Percentiles rank a stretch among this genome's conserved stretches.
These are phyloP conservation scores for Orthonevra nobilis DNA, from an alignment of 2,888 invertebrate genomes.

Conservation along the genomic window DNA sequence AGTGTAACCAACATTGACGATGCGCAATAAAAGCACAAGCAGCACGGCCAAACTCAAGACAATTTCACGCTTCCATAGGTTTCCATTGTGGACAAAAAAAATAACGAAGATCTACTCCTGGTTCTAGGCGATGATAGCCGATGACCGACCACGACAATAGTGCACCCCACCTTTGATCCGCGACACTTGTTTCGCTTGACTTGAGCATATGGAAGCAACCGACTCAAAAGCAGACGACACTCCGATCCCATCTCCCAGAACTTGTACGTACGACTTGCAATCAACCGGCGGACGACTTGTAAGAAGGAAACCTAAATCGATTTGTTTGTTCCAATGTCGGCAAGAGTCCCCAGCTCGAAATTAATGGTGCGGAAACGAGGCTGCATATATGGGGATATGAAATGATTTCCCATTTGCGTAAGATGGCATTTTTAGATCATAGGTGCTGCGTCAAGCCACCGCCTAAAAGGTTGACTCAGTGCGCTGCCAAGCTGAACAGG, in stretches of 20 bases:
- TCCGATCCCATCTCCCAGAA: slow-evolving; percentile 9
- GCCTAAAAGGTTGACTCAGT: slow-evolving; percentile 45
- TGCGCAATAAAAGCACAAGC: slow-evolving; percentile 35
- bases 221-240: slow-evolving; percentile 39
- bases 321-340: slow-evolving; percentile 27
- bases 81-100: slow-evolving; percentile 36
- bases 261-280: slow-evolving; percentile 1
- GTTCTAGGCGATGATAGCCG: slow-evolving; percentile 44
- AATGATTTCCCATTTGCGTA: slow-evolving; percentile 60
- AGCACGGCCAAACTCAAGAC: slow-evolving; percentile 27
- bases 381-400: slow-evolving; percentile 38
- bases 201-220: slow-evolving; percentile 59
- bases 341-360: slow-evolving; percentile 41
- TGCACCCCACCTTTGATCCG: slow-evolving; percentile 49
- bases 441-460: slow-evolving; percentile 50
- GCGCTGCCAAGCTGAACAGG: slow-evolving; percentile 69
- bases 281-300: slow-evolving; percentile 9
- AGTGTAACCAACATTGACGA: slow-evolving; percentile 47
- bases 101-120: not conserved
- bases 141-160: slow-evolving; percentile 58
- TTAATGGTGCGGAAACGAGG: slow-evolving; percentile 65
- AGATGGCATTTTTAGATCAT: slow-evolving; percentile 18
- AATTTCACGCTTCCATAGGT: slow-evolving; percentile 65
- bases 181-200: slow-evolving; percentile 67
- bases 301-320: slow-evolving; percentile 63